phyloP scores from a whole-genome alignment of 2,113 vertebrate genomes.

The Zosterops borbonicus region DNA sequence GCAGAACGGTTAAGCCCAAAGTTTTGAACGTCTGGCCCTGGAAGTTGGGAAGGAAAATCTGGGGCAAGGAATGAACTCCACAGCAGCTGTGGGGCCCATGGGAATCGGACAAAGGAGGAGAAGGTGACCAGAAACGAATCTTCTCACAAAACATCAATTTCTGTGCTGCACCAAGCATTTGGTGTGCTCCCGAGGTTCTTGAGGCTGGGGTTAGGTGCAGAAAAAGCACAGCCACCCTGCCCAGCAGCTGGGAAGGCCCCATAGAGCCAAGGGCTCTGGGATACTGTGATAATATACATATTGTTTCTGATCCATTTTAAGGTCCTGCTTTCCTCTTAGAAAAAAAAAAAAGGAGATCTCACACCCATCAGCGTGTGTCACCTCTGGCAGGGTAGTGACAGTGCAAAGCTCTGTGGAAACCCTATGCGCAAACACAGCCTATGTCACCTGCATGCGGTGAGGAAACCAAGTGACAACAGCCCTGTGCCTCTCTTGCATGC shows the following conservation, averaged over 20 bases:
- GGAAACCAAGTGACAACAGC: neutral
- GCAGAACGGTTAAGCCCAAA: neutral
- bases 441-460: accelerated
- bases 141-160: accelerated
- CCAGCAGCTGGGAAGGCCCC: neutral
- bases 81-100: accelerated
- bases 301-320: neutral
- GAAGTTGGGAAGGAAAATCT: neutral
- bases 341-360: neutral
- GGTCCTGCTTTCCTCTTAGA: neutral
- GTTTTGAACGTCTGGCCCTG: neutral
- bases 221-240: neutral
- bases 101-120: neutral
- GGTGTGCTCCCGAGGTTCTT: no score
- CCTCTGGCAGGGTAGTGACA: neutral
- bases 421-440: accelerated
- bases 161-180: neutral
- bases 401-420: neutral
- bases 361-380: neutral
- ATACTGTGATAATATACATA: neutral
- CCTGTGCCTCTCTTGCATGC: accelerated
- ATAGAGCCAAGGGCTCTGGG: neutral
- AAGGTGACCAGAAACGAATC: neutral
- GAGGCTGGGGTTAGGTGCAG: neutral
- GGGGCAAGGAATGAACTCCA: neutral